Evolutionary conservation across 2,797 vertebrate genomes (phyloP), one percentile per base, ranked within the genome.

Genomic region (Phylloscopus collybita): DNA sequence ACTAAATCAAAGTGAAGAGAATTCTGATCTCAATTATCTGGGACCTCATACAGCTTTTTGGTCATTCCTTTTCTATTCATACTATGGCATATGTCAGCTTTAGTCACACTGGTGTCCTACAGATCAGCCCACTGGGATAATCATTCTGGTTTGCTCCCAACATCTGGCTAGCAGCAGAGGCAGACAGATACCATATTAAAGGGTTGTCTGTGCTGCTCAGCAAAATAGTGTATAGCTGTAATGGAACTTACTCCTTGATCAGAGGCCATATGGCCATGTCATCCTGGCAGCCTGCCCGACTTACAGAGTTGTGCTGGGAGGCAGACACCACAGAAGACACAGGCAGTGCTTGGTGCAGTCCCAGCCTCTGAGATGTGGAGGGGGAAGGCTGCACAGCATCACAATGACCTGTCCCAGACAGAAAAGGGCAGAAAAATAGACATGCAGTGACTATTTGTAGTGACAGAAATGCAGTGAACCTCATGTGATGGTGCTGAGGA

Each of bases 81-180:
- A 22, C 13, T 71, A 20, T 0, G 1, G 14, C 1, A 8, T 16
- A 4, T 36, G 7, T 73, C 69, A 59, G 22, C 72, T 88, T 69
- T 71, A 90, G 76, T 81, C 50, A 73, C 49, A 20, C 25, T 65
- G 78, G 26, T 89, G 53, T 89, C 70, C 72, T 89, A 56, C 54
- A 38, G 34, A 49, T 51, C 34, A 92, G 42, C 11, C 50, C 16
- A 44, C 56, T 83, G 79, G 34, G 61, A 44, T 83, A 92, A 78
- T 71, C 6, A 45, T 61, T 70, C 34, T n/a, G 25, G 22, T 80
- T 93, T 74, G 45, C 36, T 92, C 79, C 50, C 38, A 59, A 84
- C 76, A 90, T 95, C 92, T 96, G 95, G 50, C 40, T 61, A 83
- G 57, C 91, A 93, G 85, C 57, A 90, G 50, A 95, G 32, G 21